Conservation (phyloP, 2,113 vertebrate genomes). For the Chamaetylas fuelleborni region DNA sequence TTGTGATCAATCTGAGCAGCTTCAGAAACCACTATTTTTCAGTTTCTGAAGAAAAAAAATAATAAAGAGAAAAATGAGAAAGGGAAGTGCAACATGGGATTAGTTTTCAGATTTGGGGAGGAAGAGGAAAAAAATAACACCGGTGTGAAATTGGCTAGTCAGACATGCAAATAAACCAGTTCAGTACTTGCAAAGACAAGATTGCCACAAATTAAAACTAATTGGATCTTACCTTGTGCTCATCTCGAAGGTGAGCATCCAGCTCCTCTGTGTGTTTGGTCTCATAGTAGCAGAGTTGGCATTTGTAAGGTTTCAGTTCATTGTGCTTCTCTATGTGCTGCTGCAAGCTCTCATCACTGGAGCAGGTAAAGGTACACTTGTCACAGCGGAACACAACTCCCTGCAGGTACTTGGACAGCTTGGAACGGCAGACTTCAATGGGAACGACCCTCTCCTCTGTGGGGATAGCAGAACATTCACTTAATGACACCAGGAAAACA, state of each 20-base stretch:
- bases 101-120: not conserved
- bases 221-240: slow-evolving; percentile 89
- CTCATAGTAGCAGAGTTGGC: slow-evolving; percentile 97
- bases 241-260: slow-evolving; percentile 89
- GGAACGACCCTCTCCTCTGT: slow-evolving; percentile 96
- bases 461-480: slow-evolving; percentile 39
- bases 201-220: not conserved
- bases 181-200: not conserved
- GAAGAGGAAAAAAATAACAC: not conserved
- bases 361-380: slow-evolving; percentile 98
- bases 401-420: slow-evolving; percentile 94
- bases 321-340: slow-evolving; percentile 95
- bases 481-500: not conserved
- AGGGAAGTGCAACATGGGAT: not conserved
- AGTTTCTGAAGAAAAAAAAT: not conserved
- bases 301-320: slow-evolving; percentile 94
- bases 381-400: slow-evolving; percentile 95
- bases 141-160: not conserved
- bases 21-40: not conserved
- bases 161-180: not conserved
- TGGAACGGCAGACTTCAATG: slow-evolving; percentile 95
- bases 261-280: slow-evolving; percentile 89
- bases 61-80: not conserved
- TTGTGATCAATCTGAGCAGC: not conserved
- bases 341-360: slow-evolving; percentile 92